Evolutionary conservation across 2,113 vertebrate species (phyloP).

Genomic region (Cygnus buccinator): DNA sequence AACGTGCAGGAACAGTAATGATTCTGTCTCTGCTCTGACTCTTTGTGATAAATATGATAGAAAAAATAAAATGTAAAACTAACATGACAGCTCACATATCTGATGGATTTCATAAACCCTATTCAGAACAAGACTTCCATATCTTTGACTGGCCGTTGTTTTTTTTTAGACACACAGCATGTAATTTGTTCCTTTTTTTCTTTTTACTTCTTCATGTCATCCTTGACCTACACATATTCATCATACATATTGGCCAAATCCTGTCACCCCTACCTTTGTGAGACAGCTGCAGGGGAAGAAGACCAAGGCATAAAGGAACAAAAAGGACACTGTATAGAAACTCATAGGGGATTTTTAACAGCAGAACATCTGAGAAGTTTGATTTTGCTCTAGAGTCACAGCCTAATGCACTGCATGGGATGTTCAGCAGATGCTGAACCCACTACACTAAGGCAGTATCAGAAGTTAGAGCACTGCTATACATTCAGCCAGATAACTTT

Average conservation of each 20-base stretch:
- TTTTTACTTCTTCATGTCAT: not conserved
- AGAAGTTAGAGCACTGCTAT: not conserved
- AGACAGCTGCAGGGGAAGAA: not conserved
- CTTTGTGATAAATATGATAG: not conserved
- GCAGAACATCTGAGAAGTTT: not conserved
- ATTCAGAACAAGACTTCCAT: not conserved
- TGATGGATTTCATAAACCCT: not conserved
- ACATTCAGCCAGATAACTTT: not conserved
- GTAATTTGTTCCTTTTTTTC: not conserved
- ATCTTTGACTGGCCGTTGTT: not conserved
- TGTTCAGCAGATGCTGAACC: not conserved
- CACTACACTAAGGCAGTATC: not conserved
- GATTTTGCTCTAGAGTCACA: not conserved
- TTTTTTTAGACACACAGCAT: not conserved
- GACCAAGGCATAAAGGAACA: not conserved
- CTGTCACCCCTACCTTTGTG: not conserved
- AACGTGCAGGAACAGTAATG: slow-evolving; percentile 32
- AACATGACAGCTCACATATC: not conserved
- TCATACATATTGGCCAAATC: not conserved
- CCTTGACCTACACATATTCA: not conserved
- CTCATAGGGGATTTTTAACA: not conserved
- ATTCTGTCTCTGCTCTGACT: slow-evolving; percentile 40
- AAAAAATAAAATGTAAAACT: slow-evolving; percentile 5
- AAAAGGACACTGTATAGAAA: not conserved
- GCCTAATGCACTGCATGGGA: not conserved